Percentiles rank a stretch among this genome's conserved stretches.
phyloP scores from a whole-genome alignment of 2,797 vertebrate genomes.

The Thamnophis elegans region DNA sequence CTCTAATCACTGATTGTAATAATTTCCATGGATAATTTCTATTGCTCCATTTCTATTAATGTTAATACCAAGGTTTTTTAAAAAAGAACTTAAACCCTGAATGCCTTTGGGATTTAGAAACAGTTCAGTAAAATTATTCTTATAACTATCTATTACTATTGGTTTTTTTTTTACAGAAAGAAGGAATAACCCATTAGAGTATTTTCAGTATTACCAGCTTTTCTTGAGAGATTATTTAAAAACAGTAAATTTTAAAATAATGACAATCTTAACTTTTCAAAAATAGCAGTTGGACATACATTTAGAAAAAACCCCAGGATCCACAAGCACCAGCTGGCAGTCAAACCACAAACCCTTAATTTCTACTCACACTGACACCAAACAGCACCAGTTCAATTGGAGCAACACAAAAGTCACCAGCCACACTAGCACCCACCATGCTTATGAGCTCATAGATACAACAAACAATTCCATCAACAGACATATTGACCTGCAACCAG shows the following conservation, averaged over 20 bases:
- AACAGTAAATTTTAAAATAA: background rate
- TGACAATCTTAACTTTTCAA: slow-evolving; percentile 34
- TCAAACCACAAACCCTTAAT: no score
- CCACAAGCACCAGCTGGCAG: no score
- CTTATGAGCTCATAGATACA: no score
- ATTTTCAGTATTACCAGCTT: slow-evolving; percentile 23
- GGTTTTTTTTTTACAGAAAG: slow-evolving; percentile 15
- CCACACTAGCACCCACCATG: no score
- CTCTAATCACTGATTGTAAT: background rate
- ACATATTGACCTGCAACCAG: no score
- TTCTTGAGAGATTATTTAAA: slow-evolving; percentile 16
- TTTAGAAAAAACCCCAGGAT: slow-evolving; percentile 29
- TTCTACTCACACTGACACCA: no score
- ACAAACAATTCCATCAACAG: no score
- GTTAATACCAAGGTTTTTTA: background rate
- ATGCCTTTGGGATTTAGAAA: background rate
- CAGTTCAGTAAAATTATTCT: fast-evolving
- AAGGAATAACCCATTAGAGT: background rate
- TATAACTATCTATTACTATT: background rate
- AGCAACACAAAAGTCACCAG: no score
- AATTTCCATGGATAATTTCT: background rate
- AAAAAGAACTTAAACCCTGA: background rate
- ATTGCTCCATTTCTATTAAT: background rate
- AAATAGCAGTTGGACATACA: slow-evolving; percentile 34
- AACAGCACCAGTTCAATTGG: no score